Percentiles rank a stretch among this genome's conserved stretches.
Evolutionary conservation across 1,140 invertebrate species (phyloP).

Genomic region (Papilio dardanus): DNA sequence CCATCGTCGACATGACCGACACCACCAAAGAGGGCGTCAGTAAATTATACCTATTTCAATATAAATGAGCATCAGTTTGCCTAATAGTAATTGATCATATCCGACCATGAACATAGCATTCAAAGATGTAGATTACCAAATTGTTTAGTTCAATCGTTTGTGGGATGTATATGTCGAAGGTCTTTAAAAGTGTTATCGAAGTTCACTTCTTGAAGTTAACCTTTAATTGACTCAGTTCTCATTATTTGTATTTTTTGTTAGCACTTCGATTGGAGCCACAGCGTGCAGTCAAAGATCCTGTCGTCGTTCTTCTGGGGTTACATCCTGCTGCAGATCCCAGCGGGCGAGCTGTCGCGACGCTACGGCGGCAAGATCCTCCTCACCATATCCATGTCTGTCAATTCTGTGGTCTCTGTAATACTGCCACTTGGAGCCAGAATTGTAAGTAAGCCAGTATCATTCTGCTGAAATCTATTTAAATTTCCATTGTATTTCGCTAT

Average conservation of each 20-base stretch:
- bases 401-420: conserved; percentile 58
- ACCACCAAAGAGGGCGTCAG: conserved; percentile 36
- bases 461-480: no score
- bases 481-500: no score
- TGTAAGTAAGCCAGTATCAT: conserved; percentile 51
- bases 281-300: conserved; percentile 83
- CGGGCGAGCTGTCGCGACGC: conserved; percentile 82
- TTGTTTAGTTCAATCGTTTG: no score
- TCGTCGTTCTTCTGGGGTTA: conserved; percentile 85
- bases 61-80: no score
- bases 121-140: no score
- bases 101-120: no score
- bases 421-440: conserved; percentile 56
- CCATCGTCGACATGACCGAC: conserved; percentile 44
- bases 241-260: background rate
- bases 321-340: conserved; percentile 83
- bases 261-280: conserved; percentile 83
- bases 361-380: conserved; percentile 83
- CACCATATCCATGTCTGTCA: conserved; percentile 56
- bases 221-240: background rate
- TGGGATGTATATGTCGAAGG: no score
- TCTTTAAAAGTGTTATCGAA: no score
- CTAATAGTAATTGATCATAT: no score
- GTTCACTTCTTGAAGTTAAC: no score
- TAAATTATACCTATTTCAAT: background rate